Evolutionary conservation across 2,113 vertebrate species (phyloP), one percentile per base, ranked within the genome.

Genomic region (Furnarius figulus): DNA sequence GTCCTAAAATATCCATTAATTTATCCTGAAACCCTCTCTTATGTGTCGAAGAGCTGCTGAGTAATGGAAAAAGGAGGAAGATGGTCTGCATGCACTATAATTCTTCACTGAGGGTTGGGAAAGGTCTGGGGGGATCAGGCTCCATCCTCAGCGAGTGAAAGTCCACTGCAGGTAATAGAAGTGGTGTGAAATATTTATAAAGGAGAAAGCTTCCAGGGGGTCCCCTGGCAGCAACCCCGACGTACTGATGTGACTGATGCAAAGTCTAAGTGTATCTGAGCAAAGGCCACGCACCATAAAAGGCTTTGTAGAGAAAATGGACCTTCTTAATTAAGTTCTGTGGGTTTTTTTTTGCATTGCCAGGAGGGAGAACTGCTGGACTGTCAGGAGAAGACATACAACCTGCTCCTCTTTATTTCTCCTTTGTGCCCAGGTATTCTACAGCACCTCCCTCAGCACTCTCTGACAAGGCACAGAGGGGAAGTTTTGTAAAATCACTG

Each of bases 81-180:
- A 90, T 55, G 70, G 62, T 78, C 50, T 71, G 25, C 67, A 20
- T 12, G 40, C 11, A 4, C 90, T 63, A 7, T 55, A 95, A 89
- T 80, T 91, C 88, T 90, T 96, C 89, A 75, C 39, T 1, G 28
- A 87, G 88, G 68, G 66, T 52, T 87, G 95, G 37, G 66, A 73
- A 31, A 79, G 79, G 90, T 92, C 97, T 90, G 73, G 72, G 68
- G 95, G 92, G 73, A 97, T 78, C 95, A 87, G 75, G 89, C 93
- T 97, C 73, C 78, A 75, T 95, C 95, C 87, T 85, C 27, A 79
- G 0, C 2, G 52, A 12, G 39, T 75, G 71, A 49, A 87, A 94
- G 96, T 93, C 94, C 95, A 95, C 90, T 96, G 79, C 91, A 92
- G 90, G 80, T 88, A 97, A 94, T 39, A 50, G 87, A 87, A 73